Evolutionary conservation across 2,797 vertebrate genomes (phyloP), one percentile per base, ranked within the genome.

Genomic region (Spatula clypeata): DNA sequence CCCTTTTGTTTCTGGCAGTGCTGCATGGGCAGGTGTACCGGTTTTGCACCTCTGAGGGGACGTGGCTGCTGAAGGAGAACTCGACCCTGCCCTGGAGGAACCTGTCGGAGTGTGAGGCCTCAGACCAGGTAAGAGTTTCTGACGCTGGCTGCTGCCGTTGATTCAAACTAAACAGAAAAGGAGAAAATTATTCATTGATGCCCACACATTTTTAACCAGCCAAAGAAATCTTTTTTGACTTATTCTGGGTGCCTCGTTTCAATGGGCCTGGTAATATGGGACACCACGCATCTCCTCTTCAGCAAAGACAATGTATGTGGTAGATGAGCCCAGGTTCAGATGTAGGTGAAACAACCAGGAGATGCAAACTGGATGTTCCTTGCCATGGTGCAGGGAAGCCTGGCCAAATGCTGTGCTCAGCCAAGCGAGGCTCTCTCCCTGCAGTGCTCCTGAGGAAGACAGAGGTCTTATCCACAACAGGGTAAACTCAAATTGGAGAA

Each of bases 51-150:
- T 54, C 23, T 0, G 98, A 98, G 5, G 98, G 98, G 27, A 98
- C 97, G 0, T 98, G 98, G 98, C 94, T 98, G 54, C 93, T 97
- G 58, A 96, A 97, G 85, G 98, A 98, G 86, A 98, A 98, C 82
- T 98, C 98, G 0, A 98, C 98, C n/a, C n/a, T 95, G 32, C 98
- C 98, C 44, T 98, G 98, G 98, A 98, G 98, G 77, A 98, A 98
- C 95, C 93, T 98, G 72, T 97, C 98, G 1, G 98, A 98, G 54
- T 98, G 98, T 0, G 98, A 98, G 75, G 94, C 97, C 76, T 95
- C 93, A 61, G 94, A 97, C 38, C 95, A 96, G 96, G 98, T 98
- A 96, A 94, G 94, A 77, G 23, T 66, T 66, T 79, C 16, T 1
- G 0, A 4, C 2, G 40, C 55, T 76, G 81, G 23, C 34, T 42